Conservation (phyloP, 2,888 invertebrate species). For the Steromphala cineraria region DNA sequence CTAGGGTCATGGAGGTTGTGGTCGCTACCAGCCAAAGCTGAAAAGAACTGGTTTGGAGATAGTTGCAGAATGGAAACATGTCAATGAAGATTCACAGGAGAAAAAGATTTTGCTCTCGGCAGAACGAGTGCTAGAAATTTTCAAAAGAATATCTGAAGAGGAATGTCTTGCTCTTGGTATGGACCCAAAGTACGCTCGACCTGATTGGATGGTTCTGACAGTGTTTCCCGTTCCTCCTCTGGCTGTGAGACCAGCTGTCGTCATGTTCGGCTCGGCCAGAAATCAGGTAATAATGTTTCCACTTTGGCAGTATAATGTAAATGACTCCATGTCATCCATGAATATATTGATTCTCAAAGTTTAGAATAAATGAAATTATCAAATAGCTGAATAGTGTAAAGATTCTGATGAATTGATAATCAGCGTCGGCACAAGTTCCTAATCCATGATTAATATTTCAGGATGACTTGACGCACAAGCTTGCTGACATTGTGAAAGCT, state of each 20-base stretch:
- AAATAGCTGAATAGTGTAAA: too few relatives aligned
- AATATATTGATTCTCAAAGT: not conserved
- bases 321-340: not conserved
- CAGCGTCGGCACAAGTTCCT: too few relatives aligned
- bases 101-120: slow-evolving; percentile 95
- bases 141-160: slow-evolving; percentile 88
- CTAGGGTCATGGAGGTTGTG: slow-evolving; percentile 94
- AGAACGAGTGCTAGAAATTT: slow-evolving; percentile 97
- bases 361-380: too few relatives aligned
- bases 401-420: too few relatives aligned
- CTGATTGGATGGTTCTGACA: slow-evolving; percentile 99
- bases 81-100: slow-evolving; percentile 97
- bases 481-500: slow-evolving; percentile 97
- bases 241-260: slow-evolving; percentile 96
- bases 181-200: slow-evolving; percentile 95
- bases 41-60: slow-evolving; percentile 92
- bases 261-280: slow-evolving; percentile 99
- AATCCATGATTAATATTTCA: slow-evolving; percentile 72
- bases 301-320: too few relatives aligned
- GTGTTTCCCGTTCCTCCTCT: slow-evolving; percentile 98
- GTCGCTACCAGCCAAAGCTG: slow-evolving; percentile 96
- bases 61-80: slow-evolving; percentile 97
- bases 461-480: slow-evolving; percentile 99
- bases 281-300: slow-evolving; percentile 80
- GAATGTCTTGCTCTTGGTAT: slow-evolving; percentile 94